These are phyloP conservation scores for Staurois parvus DNA, from an alignment of 2,797 vertebrate species.

Conservation along the genomic window DNA sequence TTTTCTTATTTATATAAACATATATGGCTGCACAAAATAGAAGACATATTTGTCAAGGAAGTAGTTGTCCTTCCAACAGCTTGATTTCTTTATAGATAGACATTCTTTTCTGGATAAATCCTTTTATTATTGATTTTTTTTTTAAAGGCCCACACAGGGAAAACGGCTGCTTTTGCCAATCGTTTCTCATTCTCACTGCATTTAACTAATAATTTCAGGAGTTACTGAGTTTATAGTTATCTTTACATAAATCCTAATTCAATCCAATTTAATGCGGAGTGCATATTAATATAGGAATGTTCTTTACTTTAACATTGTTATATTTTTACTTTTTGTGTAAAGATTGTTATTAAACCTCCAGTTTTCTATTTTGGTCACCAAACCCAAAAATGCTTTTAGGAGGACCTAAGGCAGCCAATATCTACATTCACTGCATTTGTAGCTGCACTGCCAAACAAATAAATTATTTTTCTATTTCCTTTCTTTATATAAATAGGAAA, in stretches of 20 bases:
- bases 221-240: neutral
- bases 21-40: too few relatives aligned
- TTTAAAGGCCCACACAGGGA: neutral
- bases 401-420: neutral
- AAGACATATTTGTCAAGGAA: neutral
- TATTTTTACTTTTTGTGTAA: neutral
- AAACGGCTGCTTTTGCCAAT: neutral
- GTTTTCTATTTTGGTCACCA: constrained; percentile 7
- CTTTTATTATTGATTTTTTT: too few relatives aligned
- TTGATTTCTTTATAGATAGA: neutral
- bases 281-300: neutral
- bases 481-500: constrained; percentile 9
- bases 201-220: neutral
- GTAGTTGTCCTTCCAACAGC: neutral
- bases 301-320: neutral
- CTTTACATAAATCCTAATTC: neutral
- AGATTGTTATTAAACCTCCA: neutral
- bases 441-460: constrained; percentile 3
- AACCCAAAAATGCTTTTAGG: constrained; percentile 64
- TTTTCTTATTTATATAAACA: too few relatives aligned
- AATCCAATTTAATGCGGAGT: neutral
- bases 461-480: constrained; percentile 20
- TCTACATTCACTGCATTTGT: neutral
- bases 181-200: neutral
- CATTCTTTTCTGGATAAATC: neutral